These are phyloP conservation scores for Melanotaenia parkinsoni DNA, from an alignment of 2,797 vertebrate species.

Conservation along the genomic window DNA sequence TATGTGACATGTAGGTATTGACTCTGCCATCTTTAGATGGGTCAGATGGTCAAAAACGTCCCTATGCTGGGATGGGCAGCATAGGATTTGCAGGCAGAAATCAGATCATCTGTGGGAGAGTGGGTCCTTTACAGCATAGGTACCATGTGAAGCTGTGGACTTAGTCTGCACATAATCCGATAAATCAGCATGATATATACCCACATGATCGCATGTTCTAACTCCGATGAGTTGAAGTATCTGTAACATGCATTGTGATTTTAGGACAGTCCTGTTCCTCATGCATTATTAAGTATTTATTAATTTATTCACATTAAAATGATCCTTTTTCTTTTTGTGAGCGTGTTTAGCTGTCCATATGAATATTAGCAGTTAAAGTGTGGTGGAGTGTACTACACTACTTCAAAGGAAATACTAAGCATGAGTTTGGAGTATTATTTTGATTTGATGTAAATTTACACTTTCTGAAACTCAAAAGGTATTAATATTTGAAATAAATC, in stretches of 20 bases:
- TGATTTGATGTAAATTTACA: too few relatives aligned
- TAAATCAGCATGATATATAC: background rate
- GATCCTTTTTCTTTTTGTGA: too few relatives aligned
- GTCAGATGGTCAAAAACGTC: slow-evolving; percentile 26
- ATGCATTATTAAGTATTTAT: background rate
- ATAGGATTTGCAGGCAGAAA: slow-evolving; percentile 4
- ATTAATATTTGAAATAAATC: background rate
- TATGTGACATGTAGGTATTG: background rate
- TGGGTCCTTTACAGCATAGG: background rate
- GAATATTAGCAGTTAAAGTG: too few relatives aligned
- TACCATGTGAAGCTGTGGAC: background rate
- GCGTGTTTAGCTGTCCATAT: too few relatives aligned
- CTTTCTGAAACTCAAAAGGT: background rate
- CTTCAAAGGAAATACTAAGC: too few relatives aligned
- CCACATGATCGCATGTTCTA: background rate
- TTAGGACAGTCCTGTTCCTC: background rate
- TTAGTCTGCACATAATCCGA: background rate
- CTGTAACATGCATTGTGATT: background rate
- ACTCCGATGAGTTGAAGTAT: slow-evolving; percentile 14
- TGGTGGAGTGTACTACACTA: too few relatives aligned
- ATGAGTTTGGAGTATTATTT: too few relatives aligned
- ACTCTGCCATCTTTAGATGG: slow-evolving; percentile 11
- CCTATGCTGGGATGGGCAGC: background rate
- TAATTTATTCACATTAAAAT: background rate
- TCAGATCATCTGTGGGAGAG: slow-evolving; percentile 11